Evolutionary conservation across 2,797 vertebrate genomes (phyloP), one percentile per base, ranked within the genome.

Genomic region (Sebastes cheni): DNA sequence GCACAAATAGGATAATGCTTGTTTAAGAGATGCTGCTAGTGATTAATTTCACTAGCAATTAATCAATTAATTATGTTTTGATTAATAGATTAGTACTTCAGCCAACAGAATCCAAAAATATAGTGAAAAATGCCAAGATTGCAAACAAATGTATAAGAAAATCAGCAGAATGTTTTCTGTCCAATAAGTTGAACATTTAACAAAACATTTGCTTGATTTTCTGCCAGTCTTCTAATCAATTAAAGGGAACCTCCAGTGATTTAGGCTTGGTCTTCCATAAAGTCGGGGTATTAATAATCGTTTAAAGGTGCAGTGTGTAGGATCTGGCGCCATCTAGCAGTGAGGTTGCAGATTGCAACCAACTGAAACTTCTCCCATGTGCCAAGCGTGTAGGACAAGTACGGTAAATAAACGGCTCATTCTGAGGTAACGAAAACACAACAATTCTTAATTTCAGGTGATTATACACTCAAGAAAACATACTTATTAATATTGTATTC

Each of bases 101-200:
- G 27, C 5, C 25, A 4, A 10, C 18, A 25, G 8, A 65, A 18
- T 20, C 3, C 1, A 4, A 14, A 13, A 29, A 10, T 52, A 1
- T 6, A 0, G 25, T 64, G 5, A 39, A 10, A 70, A 46, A 68
- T 60, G 10, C 8, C 13, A 36, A n/a, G 6, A 54, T 34, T 52
- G 13, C 22, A 4, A 27, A 2, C 16, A 20, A 46, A 22, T 5
- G 18, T 20, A 13, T 22, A 36, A 20, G 46, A 30, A 50, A 59
- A 27, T 6, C 23, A 59, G 55, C 25, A 22, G 25, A 22, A 32
- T 72, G 4, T 8, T 72, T 34, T 32, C 27, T 34, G 13, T 62
- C 29, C 42, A 25, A 50, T 30, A 60, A 14, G 29, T 60, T 29
- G 4, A 62, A 72, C 59, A 62, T 62, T 52, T 50, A 61, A 72